Conservation (phyloP, 2,888 invertebrate species). For the Spatulosminthurus flaviceps region DNA sequence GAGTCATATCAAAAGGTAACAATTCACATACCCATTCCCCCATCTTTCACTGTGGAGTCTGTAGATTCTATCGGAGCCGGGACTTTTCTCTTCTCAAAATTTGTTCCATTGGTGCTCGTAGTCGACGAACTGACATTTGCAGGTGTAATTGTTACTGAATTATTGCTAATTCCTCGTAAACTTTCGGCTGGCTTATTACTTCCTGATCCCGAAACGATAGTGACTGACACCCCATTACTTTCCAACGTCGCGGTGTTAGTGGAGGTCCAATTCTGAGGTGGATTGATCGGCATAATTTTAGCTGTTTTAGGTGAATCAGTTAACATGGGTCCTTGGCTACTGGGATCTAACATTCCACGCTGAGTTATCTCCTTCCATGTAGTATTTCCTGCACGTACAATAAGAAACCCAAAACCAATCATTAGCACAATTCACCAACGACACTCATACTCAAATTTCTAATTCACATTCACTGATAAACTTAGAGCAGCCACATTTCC, state of each 20-base stretch:
- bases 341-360: conserved; percentile 38
- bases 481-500: no score
- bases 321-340: conserved; percentile 40
- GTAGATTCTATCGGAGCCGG: not conserved
- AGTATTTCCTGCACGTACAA: not conserved
- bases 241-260: conserved; percentile 37
- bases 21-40: not conserved
- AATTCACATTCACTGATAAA: no score
- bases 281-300: conserved; percentile 36
- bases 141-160: conserved; percentile 29
- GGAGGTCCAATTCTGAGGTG: conserved; percentile 31
- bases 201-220: conserved; percentile 36
- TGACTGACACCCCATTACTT: conserved; percentile 54
- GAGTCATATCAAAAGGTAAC: no score
- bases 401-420: no score
- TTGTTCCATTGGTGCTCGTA: not conserved
- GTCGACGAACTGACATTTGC: conserved; percentile 22
- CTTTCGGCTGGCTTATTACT: conserved; percentile 10
- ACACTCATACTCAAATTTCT: no score
- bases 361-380: conserved; percentile 37
- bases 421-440: not conserved
- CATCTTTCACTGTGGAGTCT: not conserved
- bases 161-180: conserved; percentile 13
- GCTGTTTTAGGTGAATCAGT: conserved; percentile 41
- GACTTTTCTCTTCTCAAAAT: conserved; percentile 12